A percentile compares a stretch with the other conserved stretches of the same genome.
Evolutionary conservation across 2,888 invertebrate species (phyloP).

Genomic region (Aphidius colemani): DNA sequence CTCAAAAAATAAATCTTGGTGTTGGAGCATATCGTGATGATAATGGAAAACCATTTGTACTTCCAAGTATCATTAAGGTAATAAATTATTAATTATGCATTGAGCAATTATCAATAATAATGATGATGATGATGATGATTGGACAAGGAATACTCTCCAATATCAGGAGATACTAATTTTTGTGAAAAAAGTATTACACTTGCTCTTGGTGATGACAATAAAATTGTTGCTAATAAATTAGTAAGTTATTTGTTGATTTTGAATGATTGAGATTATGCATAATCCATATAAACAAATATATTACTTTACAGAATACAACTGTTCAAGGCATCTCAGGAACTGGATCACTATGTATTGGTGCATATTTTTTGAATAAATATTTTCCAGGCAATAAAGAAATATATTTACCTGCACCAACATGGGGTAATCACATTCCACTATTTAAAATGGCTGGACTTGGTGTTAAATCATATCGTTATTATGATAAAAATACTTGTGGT

Average conservation of each 20-base stretch:
- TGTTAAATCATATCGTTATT: slow-evolving; percentile 91
- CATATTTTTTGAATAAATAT: slow-evolving; percentile 82
- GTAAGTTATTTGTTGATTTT: slow-evolving; percentile 64
- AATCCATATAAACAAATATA: slow-evolving; percentile 5
- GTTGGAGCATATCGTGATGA: slow-evolving; percentile 98
- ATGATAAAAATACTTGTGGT: slow-evolving; percentile 89
- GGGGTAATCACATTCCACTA: slow-evolving; percentile 98
- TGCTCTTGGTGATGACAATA: slow-evolving; percentile 83
- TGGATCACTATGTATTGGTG: slow-evolving; percentile 92
- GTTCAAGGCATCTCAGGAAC: slow-evolving; percentile 94
- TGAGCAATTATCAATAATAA: neutral
- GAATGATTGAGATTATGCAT: too few relatives aligned
- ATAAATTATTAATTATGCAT: slow-evolving; percentile 11
- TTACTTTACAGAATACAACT: slow-evolving; percentile 66
- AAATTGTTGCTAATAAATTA: slow-evolving; percentile 70
- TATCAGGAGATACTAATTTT: slow-evolving; percentile 84
- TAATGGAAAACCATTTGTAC: slow-evolving; percentile 91
- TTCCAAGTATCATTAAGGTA: slow-evolving; percentile 84
- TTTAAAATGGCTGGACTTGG: slow-evolving; percentile 86
- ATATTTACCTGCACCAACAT: slow-evolving; percentile 91
- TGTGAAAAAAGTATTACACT: slow-evolving; percentile 82
- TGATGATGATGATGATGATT: slow-evolving; percentile 12
- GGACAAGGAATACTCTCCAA: slow-evolving; percentile 96
- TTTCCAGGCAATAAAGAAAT: slow-evolving; percentile 80
- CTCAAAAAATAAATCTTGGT: slow-evolving; percentile 96